Evolutionary conservation across 1,140 invertebrate genomes (phyloP).

Genomic region (Andrena cerasifolii): DNA sequence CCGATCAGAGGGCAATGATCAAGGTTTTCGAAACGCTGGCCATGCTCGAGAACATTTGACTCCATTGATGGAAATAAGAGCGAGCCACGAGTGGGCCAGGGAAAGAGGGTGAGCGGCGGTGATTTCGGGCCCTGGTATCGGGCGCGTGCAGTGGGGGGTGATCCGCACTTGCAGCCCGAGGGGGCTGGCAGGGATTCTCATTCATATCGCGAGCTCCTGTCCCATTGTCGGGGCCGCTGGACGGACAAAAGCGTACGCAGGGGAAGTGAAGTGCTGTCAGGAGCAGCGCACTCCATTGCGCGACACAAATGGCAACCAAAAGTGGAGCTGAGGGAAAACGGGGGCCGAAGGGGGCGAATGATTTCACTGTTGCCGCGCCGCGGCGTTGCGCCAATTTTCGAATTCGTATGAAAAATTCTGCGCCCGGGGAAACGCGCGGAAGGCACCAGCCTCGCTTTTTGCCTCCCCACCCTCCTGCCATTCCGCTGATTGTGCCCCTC

Average conservation of each 20-base stretch:
- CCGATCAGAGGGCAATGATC: slow-evolving; percentile 14
- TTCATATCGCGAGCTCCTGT: slow-evolving; percentile 59
- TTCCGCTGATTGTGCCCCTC: too few species aligned
- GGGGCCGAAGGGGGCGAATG: slow-evolving; percentile 48
- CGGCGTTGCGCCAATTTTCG: background rate
- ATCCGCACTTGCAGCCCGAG: slow-evolving; percentile 61
- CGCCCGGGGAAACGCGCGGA: too few species aligned
- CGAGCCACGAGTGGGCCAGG: slow-evolving; percentile 4
- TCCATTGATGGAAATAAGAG: slow-evolving; percentile 59
- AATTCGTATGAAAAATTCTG: background rate
- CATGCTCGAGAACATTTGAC: slow-evolving; percentile 58
- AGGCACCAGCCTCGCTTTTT: too few species aligned
- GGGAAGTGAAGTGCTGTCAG: slow-evolving; percentile 64
- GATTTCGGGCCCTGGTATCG: slow-evolving; percentile 28
- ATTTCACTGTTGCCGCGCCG: slow-evolving; percentile 3
- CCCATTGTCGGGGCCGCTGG: slow-evolving; percentile 58
- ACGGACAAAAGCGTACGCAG: slow-evolving; percentile 58
- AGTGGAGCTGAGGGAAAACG: slow-evolving; percentile 55
- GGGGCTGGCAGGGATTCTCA: slow-evolving; percentile 60
- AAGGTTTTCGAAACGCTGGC: slow-evolving; percentile 26
- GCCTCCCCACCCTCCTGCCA: too few species aligned
- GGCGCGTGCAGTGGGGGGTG: background rate
- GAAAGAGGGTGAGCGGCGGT: too few species aligned
- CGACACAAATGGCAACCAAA: slow-evolving; percentile 68
- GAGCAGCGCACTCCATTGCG: slow-evolving; percentile 65